These are phyloP conservation scores for Drosophila buzzatii DNA, from an alignment of 2,888 invertebrate genomes.

Conservation along the genomic window DNA sequence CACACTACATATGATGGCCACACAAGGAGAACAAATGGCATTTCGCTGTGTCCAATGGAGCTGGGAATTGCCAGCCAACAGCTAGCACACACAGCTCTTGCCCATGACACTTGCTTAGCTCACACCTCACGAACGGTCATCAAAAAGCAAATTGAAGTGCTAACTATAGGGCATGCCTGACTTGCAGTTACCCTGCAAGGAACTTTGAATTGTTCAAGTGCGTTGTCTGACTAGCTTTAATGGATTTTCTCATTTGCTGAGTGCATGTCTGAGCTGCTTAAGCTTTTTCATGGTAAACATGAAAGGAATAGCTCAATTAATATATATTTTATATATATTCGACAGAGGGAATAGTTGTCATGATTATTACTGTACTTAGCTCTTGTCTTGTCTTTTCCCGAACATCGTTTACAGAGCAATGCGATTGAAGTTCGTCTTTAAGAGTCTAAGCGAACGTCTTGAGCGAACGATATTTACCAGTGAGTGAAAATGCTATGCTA, in stretches of 20 bases:
- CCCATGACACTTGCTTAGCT: constrained; percentile 12
- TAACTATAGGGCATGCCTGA: background rate
- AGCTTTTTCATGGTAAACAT: no score
- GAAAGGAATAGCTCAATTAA: no score
- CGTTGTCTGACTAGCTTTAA: background rate
- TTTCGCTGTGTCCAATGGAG: constrained; percentile 16
- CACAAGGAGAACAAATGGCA: constrained; percentile 13
- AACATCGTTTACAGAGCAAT: no score
- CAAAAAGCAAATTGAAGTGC: background rate
- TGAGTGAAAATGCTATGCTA: no score
- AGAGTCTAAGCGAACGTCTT: no score
- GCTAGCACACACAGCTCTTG: background rate
- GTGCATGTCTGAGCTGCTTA: no score
- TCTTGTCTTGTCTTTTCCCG: background rate
- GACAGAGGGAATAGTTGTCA: no score
- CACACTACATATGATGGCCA: constrained; percentile 13
- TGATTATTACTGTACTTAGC: background rate
- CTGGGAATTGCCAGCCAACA: constrained; percentile 1
- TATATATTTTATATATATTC: no score
- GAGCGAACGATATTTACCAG: no score
- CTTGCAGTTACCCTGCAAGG: background rate
- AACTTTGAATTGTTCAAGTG: background rate
- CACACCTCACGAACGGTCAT: constrained; percentile 7
- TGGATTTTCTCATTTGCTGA: background rate
- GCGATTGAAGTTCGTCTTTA: no score